Evolutionary conservation across 2,797 vertebrate genomes (phyloP), one percentile per base, ranked within the genome.

Genomic region (Oreochromis grahami): DNA sequence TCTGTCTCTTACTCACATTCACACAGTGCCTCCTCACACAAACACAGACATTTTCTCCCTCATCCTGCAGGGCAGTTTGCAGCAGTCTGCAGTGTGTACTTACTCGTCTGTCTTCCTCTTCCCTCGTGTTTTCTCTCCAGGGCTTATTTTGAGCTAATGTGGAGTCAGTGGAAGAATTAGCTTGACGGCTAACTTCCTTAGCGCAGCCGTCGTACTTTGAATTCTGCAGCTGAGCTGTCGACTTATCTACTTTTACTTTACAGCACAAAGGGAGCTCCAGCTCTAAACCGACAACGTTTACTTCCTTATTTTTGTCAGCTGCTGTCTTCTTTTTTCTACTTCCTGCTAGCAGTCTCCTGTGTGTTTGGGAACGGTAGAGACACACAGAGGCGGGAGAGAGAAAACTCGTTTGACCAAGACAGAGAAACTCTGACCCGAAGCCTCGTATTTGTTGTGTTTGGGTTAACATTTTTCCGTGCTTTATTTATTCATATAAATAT

Each of bases 271-370:
- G n/a, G 7, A 38, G 19, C 70, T 86, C 14, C 48, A 36, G 58
- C 53, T 84, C 52, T 26, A 53, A 34, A 8, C 32, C 80, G 58
- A 83, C 79, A 38, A 45, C 74, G 53, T 88, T 93, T 85, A 95
- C 96, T 96, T 96, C 96, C 96, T 90, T 93, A 38, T 96, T 96
- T 90, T 90, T 60, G 78, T 88, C 76, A 36, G 87, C 86, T 82
- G 74, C 84, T 82, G 24, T 15, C 80, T 60, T 60, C 87, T 79
- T 79, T 80, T 81, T 55, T 63, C 83, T 78, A 92, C 91, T 95
- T 95, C 95, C 92, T 92, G 90, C 70, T 85, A 82, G 79, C 26
- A 56, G 82, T 72, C 76, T 82, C 2, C 32, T 8, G 85, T 38
- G 84, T 52, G 85, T 38, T 41, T 77, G 78, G 10, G 84, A 60